Base-by-base conservation (phyloP, 2,113 vertebrate species). In the Lutjanus erythropterus region DNA sequence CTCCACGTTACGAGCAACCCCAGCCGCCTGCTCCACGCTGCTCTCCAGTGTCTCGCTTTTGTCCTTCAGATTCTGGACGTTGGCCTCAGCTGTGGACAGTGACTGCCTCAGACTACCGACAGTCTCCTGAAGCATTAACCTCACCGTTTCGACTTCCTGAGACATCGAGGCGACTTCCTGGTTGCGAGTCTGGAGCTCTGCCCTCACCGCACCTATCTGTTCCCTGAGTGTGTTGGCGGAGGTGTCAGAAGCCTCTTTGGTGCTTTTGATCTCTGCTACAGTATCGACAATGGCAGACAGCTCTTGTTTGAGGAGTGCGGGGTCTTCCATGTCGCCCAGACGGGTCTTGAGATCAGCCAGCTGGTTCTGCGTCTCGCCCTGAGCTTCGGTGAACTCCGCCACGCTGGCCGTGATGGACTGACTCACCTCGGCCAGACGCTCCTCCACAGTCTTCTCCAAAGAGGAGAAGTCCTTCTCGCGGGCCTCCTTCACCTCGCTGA, bases 401-500 rank as follows among this genome's bases (percentile, higher is more conserved):
- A 98, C 95, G 77, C 97, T 98, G 90, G 96, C 97, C 0, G 94
- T 93, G 89, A 99, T 96, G 80, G 98, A 99, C 78, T 93, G 95
- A 67, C 96, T 98, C 83, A 97, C 94, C 87, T 99, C 97, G 0
- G 96, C 96, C 83, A 99, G 91, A 19, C 97, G 95, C 69, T 98
- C 97, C 90, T 98, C 97, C 33, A 99, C 96, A 0, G 97, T 97
- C 85, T 93, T 95, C 94, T 99, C 97, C 49, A 99, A 93, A 6
- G 97, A 97, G 0, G 96, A 96, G 88, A 97, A 97, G 91, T 98
- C 97, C 29, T 90, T 92, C 84, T 97, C 96, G 1, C 97, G 94
- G 27, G 97, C 95, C 29, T 98, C 96, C 90, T 96, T 98, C 23
- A 98, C 97, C 90, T 99, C 97, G 0, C 94, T 94, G 88, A 99